These are phyloP conservation scores for Argyrosomus regius DNA, from an alignment of 2,797 vertebrate genomes.

Conservation along the genomic window DNA sequence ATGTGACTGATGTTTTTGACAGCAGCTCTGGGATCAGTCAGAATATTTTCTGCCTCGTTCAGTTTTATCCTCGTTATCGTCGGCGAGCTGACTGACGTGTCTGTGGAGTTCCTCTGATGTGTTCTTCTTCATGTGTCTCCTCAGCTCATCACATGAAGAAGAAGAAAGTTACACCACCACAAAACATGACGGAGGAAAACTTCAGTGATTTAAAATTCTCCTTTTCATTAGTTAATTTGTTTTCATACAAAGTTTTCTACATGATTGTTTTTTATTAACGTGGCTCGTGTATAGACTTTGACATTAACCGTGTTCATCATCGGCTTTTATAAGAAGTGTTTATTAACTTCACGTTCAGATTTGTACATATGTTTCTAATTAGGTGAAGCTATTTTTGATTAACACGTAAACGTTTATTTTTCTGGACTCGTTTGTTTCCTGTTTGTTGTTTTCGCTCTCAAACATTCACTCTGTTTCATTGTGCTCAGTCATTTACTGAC, in stretches of 20 bases:
- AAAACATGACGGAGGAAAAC: background rate
- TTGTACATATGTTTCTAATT: conserved; percentile 53
- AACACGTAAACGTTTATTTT: background rate
- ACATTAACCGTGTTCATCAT: background rate
- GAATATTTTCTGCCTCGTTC: too few relatives aligned
- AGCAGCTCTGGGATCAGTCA: too few relatives aligned
- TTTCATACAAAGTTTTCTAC: conserved; percentile 43
- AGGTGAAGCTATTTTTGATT: conserved; percentile 51
- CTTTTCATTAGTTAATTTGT: conserved; percentile 22
- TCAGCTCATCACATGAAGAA: conserved; percentile 80
- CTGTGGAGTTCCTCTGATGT: background rate
- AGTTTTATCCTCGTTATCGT: background rate
- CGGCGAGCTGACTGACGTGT: background rate
- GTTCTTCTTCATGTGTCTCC: background rate
- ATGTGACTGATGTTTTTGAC: too few relatives aligned
- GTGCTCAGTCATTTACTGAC: conserved; percentile 24
- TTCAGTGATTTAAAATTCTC: background rate
- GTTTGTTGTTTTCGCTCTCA: background rate
- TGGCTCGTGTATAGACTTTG: conserved; percentile 25
- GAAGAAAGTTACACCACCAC: background rate
- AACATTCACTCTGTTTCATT: background rate
- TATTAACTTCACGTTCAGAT: background rate
- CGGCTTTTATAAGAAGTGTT: background rate
- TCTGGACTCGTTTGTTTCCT: background rate
- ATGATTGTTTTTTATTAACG: conserved; percentile 21